Conservation (phyloP, 2,888 invertebrate species). For the Philonicus albiceps region DNA sequence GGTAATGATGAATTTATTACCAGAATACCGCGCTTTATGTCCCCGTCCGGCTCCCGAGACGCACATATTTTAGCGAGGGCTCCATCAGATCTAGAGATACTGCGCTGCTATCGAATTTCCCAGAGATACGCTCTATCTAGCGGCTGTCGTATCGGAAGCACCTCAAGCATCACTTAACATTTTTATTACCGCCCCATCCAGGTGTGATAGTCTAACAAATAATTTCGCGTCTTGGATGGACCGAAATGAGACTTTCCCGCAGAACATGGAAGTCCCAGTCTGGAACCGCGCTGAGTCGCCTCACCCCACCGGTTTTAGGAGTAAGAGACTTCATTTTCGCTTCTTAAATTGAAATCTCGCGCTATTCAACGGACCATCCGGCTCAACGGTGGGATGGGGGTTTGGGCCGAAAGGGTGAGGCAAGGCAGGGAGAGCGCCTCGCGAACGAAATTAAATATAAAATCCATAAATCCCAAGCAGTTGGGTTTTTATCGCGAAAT, state of each 20-base stretch:
- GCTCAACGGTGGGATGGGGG: neutral
- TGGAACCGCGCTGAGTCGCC: neutral
- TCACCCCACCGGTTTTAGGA: no score
- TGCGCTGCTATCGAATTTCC: neutral
- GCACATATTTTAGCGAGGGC: neutral
- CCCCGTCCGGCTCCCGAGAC: neutral
- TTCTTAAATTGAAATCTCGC: slow-evolving; percentile 12
- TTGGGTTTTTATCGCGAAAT: slow-evolving; percentile 34
- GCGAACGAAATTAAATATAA: slow-evolving; percentile 30
- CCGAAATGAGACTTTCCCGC: neutral
- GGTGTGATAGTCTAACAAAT: neutral
- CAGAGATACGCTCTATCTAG: neutral
- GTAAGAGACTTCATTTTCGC: slow-evolving; percentile 21
- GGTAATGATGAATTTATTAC: slow-evolving; percentile 30
- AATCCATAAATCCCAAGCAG: slow-evolving; percentile 35
- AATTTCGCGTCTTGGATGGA: neutral
- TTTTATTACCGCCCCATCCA: neutral
- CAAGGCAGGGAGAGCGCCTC: no score
- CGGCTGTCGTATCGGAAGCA: neutral
- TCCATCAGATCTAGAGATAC: neutral
- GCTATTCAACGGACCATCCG: neutral
- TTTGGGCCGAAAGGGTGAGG: neutral
- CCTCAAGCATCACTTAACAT: slow-evolving; percentile 22
- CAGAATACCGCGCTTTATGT: neutral
- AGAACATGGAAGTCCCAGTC: neutral